Conservation (phyloP, 2,113 vertebrate species). For the Vulpes lagopus region DNA sequence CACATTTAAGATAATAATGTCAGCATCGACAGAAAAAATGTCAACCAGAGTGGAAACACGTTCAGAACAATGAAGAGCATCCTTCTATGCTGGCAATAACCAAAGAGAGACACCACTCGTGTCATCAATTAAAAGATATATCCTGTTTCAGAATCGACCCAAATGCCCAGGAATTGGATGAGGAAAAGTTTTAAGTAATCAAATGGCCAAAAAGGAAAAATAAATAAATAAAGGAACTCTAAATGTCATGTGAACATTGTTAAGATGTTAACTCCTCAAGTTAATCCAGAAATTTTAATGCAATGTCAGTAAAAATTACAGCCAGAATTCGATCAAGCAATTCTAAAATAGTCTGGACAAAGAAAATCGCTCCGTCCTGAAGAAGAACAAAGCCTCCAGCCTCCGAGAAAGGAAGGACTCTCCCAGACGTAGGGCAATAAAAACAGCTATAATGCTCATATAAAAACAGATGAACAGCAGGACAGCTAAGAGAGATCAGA, state of each 20-base stretch:
- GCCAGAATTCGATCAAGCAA: neutral
- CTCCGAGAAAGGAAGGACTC: neutral
- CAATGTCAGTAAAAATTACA: neutral
- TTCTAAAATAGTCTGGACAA: neutral
- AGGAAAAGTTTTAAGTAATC: conserved; percentile 9
- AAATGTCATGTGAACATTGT: neutral
- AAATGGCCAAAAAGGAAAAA: neutral
- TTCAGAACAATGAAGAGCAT: neutral
- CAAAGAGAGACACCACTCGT: neutral
- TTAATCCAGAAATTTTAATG: neutral
- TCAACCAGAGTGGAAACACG: neutral
- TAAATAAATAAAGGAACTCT: neutral
- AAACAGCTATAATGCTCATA: neutral
- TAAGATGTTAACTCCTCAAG: neutral
- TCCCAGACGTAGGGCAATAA: neutral
- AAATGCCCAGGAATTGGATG: neutral
- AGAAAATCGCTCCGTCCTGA: neutral
- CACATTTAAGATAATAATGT: neutral
- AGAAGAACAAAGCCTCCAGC: neutral
- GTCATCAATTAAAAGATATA: neutral
- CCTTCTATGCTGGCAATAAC: too few relatives aligned
- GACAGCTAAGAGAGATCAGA: neutral
- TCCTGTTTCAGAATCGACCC: neutral
- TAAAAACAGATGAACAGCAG: neutral
- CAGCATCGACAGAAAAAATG: neutral